These are phyloP conservation scores for Orchesella cincta DNA, from an alignment of 1,140 invertebrate species.

Conservation along the genomic window DNA sequence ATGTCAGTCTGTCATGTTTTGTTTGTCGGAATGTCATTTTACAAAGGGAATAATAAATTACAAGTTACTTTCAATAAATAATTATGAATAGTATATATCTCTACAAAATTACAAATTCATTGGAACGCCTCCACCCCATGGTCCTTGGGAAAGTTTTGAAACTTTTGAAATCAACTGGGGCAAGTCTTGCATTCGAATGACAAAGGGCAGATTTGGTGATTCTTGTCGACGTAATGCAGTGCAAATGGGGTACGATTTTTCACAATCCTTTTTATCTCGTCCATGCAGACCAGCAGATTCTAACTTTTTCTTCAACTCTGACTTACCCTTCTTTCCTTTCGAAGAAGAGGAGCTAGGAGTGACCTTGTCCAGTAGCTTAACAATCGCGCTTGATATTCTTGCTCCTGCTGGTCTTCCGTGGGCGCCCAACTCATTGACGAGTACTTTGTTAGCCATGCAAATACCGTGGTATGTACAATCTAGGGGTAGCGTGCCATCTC, in stretches of 20 bases:
- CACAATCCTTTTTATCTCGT: slow-evolving; percentile 22
- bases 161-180: neutral
- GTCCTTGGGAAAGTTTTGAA: neutral
- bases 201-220: neutral
- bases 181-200: slow-evolving; percentile 15
- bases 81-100: neutral
- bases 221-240: neutral
- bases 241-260: slow-evolving; percentile 35
- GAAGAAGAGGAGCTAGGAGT: neutral
- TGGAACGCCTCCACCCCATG: neutral
- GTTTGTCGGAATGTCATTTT: no score
- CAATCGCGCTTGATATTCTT: slow-evolving; percentile 27
- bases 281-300: slow-evolving; percentile 31
- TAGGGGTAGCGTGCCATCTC: slow-evolving; percentile 21
- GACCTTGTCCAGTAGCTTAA: slow-evolving; percentile 23
- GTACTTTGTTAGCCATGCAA: slow-evolving; percentile 33
- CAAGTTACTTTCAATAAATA: no score
- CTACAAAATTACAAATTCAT: slow-evolving; percentile 13
- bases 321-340: neutral
- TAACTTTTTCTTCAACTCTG: slow-evolving; percentile 1
- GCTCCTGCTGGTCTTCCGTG: slow-evolving; percentile 24
- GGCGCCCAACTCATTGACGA: slow-evolving; percentile 37
- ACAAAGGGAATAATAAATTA: no score
- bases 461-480: slow-evolving; percentile 36
- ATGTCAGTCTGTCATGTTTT: no score